A percentile compares a stretch with the other conserved stretches of the same genome.
phyloP scores from a whole-genome alignment of 2,113 vertebrate genomes.

The Nipponia nippon region DNA sequence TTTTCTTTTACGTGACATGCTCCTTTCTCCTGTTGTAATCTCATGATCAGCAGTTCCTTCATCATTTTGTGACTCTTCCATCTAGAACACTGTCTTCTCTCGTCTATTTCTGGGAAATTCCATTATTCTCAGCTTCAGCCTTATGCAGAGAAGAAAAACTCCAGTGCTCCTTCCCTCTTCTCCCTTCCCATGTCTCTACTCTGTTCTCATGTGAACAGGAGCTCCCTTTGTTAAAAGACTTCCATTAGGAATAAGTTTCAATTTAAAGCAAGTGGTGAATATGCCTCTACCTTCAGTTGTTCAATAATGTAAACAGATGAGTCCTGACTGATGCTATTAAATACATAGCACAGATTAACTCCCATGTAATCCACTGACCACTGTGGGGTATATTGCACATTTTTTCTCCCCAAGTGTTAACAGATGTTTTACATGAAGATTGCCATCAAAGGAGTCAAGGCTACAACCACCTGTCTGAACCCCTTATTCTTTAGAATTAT shows the following conservation, averaged over 20 bases:
- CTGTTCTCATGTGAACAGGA: background rate
- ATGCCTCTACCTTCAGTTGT: background rate
- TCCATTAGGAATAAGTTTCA: background rate
- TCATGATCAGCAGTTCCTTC: background rate
- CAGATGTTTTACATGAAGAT: background rate
- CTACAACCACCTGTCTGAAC: background rate
- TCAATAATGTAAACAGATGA: background rate
- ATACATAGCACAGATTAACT: background rate
- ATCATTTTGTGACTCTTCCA: background rate
- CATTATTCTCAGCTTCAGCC: background rate
- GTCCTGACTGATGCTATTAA: background rate
- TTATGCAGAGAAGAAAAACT: background rate
- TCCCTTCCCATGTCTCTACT: background rate
- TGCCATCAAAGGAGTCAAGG: background rate
- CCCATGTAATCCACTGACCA: background rate
- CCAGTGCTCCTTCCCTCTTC: background rate
- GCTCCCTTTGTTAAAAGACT: background rate
- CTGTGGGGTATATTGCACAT: background rate
- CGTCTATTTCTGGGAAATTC: background rate
- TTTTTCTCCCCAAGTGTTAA: background rate
- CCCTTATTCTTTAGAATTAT: background rate
- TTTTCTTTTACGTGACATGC: background rate
- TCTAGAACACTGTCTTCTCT: background rate
- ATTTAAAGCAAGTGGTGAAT: background rate
- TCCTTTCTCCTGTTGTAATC: background rate